Conservation (phyloP, 1,140 invertebrate species). For the Eurosta solidaginis region DNA sequence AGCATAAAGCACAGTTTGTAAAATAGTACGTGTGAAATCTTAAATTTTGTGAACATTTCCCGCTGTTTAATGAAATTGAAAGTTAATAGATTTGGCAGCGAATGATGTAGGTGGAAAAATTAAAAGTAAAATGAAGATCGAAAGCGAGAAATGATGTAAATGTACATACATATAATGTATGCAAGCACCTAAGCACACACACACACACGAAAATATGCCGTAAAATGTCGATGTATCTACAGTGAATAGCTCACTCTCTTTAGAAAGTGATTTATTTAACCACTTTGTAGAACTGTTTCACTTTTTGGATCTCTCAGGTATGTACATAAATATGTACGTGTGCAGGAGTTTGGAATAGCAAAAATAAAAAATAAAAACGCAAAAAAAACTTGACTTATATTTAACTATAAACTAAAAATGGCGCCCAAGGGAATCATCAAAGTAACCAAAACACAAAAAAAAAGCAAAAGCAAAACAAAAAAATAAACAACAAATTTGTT, state of each 20-base stretch:
- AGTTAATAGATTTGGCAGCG: neutral
- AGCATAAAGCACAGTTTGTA: too few species aligned
- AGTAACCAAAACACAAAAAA: neutral
- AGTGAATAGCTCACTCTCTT: neutral
- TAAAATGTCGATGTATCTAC: neutral
- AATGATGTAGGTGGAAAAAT: neutral
- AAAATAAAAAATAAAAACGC: neutral
- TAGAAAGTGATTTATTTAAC: conserved; percentile 5
- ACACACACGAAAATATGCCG: neutral
- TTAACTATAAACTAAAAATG: conserved; percentile 53
- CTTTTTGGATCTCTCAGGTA: too few species aligned
- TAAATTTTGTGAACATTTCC: too few species aligned
- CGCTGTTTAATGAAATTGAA: too few species aligned
- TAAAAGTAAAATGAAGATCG: neutral
- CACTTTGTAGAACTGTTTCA: neutral
- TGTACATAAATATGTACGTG: neutral
- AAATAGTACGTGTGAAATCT: too few species aligned
- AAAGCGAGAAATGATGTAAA: neutral
- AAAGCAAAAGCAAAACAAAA: neutral
- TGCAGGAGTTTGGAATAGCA: neutral
- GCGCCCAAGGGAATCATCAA: conserved; percentile 44
- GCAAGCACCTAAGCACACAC: too few species aligned
- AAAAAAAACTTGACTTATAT: conserved; percentile 16
- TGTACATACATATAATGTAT: too few species aligned
- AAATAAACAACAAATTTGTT: neutral